Percentiles rank a stretch among this genome's conserved stretches.
phyloP scores from a whole-genome alignment of 2,113 vertebrate species.

The Scomber japonicus region DNA sequence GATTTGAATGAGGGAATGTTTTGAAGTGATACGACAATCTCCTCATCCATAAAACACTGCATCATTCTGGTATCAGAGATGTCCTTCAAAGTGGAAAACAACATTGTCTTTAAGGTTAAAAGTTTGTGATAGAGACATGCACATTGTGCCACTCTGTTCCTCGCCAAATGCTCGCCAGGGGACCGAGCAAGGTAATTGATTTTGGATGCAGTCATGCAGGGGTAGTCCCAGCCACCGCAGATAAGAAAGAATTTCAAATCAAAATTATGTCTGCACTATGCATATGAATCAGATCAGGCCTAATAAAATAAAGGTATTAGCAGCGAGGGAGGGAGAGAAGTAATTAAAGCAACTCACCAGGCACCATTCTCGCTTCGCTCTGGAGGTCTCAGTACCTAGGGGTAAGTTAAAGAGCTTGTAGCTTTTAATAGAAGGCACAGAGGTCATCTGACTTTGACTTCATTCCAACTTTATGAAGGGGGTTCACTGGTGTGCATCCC shows the following conservation, averaged over 20 bases:
- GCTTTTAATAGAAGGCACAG: constrained; percentile 51
- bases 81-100: constrained; percentile 73
- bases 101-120: constrained; percentile 74
- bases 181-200: constrained; percentile 82
- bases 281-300: constrained; percentile 80
- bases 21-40: constrained; percentile 43
- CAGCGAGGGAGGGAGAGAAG: constrained; percentile 65
- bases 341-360: constrained; percentile 80
- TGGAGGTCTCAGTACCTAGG: constrained; percentile 58
- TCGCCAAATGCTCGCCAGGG: constrained; percentile 69
- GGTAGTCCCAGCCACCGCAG: constrained; percentile 64
- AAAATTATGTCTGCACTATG: constrained; percentile 76
- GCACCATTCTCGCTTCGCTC: constrained; percentile 57
- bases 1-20: constrained; percentile 44
- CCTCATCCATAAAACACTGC: constrained; percentile 63
- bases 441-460: constrained; percentile 63
- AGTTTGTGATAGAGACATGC: constrained; percentile 59
- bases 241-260: constrained; percentile 80
- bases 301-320: constrained; percentile 84
- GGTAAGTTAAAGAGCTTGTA: constrained; percentile 50
- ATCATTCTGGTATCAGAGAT: constrained; percentile 53
- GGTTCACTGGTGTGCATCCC: constrained; percentile 23
- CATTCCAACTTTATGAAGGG: constrained; percentile 38
- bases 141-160: constrained; percentile 53
- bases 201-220: constrained; percentile 82